phyloP scores from a whole-genome alignment of 2,113 vertebrate species.

The Dunckerocampus dactyliophorus region DNA sequence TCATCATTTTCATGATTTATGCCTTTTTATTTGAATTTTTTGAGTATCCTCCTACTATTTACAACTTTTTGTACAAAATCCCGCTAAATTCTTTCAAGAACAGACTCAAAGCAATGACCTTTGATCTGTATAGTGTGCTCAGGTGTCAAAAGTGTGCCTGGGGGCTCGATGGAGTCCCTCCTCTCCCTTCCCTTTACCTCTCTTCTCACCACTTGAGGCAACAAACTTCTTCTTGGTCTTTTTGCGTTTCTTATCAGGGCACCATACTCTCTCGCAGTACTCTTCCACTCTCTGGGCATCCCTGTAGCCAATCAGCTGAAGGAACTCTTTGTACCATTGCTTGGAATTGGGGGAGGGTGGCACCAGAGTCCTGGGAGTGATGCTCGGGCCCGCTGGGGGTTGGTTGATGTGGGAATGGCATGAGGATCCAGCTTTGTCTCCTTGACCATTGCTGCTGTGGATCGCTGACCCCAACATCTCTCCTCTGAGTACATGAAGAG shows the following conservation, averaged over 20 bases:
- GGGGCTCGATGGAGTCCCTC: slow-evolving; percentile 80
- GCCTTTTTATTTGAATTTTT: too few species aligned
- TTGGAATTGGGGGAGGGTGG: slow-evolving; percentile 68
- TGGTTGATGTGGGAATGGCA: slow-evolving; percentile 44
- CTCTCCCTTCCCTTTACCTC: slow-evolving; percentile 66
- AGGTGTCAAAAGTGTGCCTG: slow-evolving; percentile 78
- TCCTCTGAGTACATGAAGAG: slow-evolving; percentile 82
- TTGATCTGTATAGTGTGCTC: slow-evolving; percentile 42
- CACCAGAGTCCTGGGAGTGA: slow-evolving; percentile 73
- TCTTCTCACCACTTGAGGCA: slow-evolving; percentile 75
- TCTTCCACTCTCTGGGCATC: slow-evolving; percentile 92
- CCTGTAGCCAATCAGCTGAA: slow-evolving; percentile 91
- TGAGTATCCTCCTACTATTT: neutral
- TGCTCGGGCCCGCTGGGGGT: slow-evolving; percentile 39
- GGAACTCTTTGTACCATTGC: slow-evolving; percentile 95
- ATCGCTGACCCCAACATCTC: slow-evolving; percentile 77
- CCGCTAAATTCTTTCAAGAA: neutral
- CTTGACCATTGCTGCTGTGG: slow-evolving; percentile 61
- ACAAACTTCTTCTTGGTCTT: slow-evolving; percentile 84
- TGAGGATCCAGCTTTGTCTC: slow-evolving; percentile 21
- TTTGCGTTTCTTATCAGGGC: slow-evolving; percentile 86
- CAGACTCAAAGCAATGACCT: neutral
- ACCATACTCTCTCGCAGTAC: slow-evolving; percentile 97
- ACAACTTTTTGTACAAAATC: neutral
- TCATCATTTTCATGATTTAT: neutral